These are phyloP conservation scores for Malurus cyaneus DNA, from an alignment of 2,113 vertebrate genomes.

Conservation along the genomic window DNA sequence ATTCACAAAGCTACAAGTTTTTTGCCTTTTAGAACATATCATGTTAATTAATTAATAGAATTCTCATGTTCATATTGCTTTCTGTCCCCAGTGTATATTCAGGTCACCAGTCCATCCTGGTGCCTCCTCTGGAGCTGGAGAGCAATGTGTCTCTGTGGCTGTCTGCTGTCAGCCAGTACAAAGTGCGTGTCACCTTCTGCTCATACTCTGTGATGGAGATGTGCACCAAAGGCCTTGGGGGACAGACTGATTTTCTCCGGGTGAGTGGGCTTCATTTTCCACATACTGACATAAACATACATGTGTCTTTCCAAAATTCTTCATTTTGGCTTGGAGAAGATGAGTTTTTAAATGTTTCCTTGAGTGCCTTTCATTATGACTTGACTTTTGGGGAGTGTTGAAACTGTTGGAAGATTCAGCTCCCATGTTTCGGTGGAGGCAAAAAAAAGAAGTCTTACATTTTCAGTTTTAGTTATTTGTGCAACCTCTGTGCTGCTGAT, in stretches of 20 bases:
- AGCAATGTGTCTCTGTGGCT: conserved; percentile 93
- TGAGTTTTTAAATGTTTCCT: neutral
- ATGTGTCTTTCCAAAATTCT: fast-evolving
- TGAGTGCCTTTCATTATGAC: neutral
- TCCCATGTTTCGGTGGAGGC: neutral
- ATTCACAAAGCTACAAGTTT: neutral
- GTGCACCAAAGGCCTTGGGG: conserved; percentile 92
- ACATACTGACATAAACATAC: neutral
- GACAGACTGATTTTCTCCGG: conserved; percentile 86
- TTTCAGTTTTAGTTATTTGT: neutral
- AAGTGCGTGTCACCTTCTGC: conserved; percentile 94
- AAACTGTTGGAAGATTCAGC: neutral
- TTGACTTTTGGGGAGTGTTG: neutral
- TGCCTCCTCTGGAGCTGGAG: conserved; percentile 93
- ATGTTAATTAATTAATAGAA: neutral
- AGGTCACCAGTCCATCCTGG: conserved; percentile 93
- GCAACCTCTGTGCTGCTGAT: neutral
- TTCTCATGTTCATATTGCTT: neutral
- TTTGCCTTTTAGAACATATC: neutral
- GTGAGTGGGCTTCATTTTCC: conserved; percentile 68
- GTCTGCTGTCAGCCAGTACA: conserved; percentile 92
- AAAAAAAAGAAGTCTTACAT: neutral
- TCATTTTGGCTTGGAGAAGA: neutral
- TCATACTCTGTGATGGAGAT: conserved; percentile 98
- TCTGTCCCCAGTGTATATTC: conserved; percentile 76